Conservation (phyloP, 2,888 invertebrate species). For the Psylliodes chrysocephalus region DNA sequence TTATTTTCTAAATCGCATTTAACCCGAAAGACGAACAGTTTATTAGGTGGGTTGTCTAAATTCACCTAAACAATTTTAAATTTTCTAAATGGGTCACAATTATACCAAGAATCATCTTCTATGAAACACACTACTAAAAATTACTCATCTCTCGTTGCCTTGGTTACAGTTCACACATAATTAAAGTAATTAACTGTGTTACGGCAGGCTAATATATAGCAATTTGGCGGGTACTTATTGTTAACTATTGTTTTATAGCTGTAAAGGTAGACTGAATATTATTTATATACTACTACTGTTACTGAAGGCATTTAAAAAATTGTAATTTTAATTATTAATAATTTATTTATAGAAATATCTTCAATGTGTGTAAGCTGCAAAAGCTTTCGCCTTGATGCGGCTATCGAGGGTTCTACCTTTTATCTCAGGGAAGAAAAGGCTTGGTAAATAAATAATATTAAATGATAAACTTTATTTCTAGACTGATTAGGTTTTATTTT, state of each 20-base stretch:
- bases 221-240: not conserved
- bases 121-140: conserved; percentile 10
- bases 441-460: too few species aligned
- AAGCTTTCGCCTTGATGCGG: too few species aligned
- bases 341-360: too few species aligned
- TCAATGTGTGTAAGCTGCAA: too few species aligned
- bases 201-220: too few species aligned
- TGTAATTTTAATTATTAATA: too few species aligned
- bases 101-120: conserved; percentile 26
- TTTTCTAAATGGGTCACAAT: conserved; percentile 40
- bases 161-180: not conserved
- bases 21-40: not conserved
- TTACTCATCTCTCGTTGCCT: conserved; percentile 10
- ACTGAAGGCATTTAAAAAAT: too few species aligned
- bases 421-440: too few species aligned
- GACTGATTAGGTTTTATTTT: too few species aligned
- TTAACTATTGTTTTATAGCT: not conserved
- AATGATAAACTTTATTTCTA: too few species aligned
- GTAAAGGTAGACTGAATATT: not conserved
- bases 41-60: conserved; percentile 4
- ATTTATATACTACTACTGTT: not conserved
- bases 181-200: conserved; percentile 27
- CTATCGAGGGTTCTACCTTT: too few species aligned
- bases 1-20: conserved; percentile 7
- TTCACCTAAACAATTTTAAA: conserved; percentile 32